A percentile compares a stretch with the other conserved stretches of the same genome.
These are phyloP conservation scores for Plemyria rubiginata DNA, from an alignment of 2,888 invertebrate genomes.

Conservation along the genomic window DNA sequence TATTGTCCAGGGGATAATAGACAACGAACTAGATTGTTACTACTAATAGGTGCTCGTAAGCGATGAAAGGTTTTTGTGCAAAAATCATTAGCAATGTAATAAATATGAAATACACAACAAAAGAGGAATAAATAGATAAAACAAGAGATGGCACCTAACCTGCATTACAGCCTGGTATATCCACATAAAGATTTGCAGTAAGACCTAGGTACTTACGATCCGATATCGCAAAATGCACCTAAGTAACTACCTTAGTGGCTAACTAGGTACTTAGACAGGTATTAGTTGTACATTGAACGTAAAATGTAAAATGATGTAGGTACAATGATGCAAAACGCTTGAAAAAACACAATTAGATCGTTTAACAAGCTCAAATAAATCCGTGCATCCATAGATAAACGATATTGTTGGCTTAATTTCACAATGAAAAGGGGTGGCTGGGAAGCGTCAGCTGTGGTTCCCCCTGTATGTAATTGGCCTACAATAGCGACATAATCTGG, in stretches of 20 bases:
- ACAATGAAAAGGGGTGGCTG: constrained; percentile 45
- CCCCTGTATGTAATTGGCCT: constrained; percentile 65
- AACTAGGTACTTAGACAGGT: too few species aligned
- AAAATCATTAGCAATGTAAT: constrained; percentile 6
- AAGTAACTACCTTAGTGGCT: too few species aligned
- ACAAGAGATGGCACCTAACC: too few species aligned
- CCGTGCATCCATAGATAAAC: constrained; percentile 37
- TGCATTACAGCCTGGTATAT: too few species aligned
- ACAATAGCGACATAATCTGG: constrained; percentile 69
- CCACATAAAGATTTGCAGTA: too few species aligned
- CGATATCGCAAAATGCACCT: too few species aligned
- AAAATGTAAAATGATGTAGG: neutral
- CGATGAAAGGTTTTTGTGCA: constrained; percentile 2
- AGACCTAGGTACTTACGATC: too few species aligned
- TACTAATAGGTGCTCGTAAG: constrained; percentile 24
- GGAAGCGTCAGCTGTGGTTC: constrained; percentile 68
- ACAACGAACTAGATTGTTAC: constrained; percentile 29
- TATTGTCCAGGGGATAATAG: constrained; percentile 44
- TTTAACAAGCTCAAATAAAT: constrained; percentile 40
- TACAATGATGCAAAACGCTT: constrained; percentile 5
- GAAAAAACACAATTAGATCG: constrained; percentile 28
- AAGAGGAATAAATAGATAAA: too few species aligned
- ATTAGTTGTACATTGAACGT: too few species aligned
- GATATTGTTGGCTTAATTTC: constrained; percentile 45
- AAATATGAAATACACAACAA: neutral